Conservation (phyloP, 2,888 invertebrate genomes). For the Lochmaea capreae region DNA sequence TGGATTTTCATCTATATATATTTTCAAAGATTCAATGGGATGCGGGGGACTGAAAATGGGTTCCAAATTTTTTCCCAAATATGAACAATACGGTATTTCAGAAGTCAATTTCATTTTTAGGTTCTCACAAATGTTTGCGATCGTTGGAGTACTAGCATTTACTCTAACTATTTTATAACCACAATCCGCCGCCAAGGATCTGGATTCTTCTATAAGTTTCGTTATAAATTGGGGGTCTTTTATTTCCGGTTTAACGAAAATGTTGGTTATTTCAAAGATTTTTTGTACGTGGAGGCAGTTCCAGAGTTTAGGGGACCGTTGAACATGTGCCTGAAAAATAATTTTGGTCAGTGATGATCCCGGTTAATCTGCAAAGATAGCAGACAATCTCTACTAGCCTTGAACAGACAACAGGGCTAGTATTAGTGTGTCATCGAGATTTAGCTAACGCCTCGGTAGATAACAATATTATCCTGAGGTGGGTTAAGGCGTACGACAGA, state of each 20-base stretch:
- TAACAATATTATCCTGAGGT: too few species aligned
- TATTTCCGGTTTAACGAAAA: conserved; percentile 67
- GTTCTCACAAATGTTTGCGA: conserved; percentile 67
- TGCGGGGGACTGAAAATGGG: conserved; percentile 68
- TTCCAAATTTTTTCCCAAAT: conserved; percentile 65
- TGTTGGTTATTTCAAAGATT: conserved; percentile 68
- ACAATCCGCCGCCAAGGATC: conserved; percentile 65
- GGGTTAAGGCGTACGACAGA: too few species aligned
- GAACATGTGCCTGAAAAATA: conserved; percentile 67
- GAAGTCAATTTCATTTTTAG: conserved; percentile 67
- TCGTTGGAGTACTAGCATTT: conserved; percentile 66
- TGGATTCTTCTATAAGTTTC: conserved; percentile 62
- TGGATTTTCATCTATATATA: conserved; percentile 63
- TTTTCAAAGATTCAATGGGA: conserved; percentile 66
- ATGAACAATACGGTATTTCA: conserved; percentile 68
- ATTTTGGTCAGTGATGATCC: too few species aligned
- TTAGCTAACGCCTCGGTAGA: too few species aligned
- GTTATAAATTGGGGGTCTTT: conserved; percentile 67
- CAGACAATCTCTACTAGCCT: too few species aligned
- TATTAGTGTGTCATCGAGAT: too few species aligned
- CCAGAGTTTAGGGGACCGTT: conserved; percentile 66
- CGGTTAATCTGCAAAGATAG: too few species aligned
- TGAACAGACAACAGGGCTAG: too few species aligned
- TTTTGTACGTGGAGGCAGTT: conserved; percentile 64
- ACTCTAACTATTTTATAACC: conserved; percentile 67